phyloP scores from a whole-genome alignment of 30 jellyfish, hydroid and myxozoan species.

The Aurelia coerulea region DNA sequence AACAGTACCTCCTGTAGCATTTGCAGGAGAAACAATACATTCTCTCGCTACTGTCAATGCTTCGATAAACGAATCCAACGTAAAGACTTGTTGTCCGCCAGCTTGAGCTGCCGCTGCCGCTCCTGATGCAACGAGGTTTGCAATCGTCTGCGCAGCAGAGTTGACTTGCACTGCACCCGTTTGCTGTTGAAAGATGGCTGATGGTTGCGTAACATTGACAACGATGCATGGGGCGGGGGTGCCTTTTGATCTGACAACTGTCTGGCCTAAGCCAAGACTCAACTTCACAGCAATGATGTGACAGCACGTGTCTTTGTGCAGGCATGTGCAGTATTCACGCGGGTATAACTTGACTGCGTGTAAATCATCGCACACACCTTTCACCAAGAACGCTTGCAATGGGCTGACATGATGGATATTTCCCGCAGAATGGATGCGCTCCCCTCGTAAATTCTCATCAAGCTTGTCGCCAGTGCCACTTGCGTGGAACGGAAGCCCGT shows the following conservation, averaged over 20 bases:
- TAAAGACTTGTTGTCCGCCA: constrained; percentile 55
- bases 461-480: constrained; percentile 52
- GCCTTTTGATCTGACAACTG: constrained; percentile 60
- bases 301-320: constrained; percentile 80
- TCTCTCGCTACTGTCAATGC: constrained; percentile 68
- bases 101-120: constrained; percentile 39
- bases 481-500: constrained; percentile 73
- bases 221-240: constrained; percentile 59
- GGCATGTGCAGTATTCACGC: constrained; percentile 94
- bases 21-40: constrained; percentile 54
- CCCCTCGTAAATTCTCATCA: constrained; percentile 76
- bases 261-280: constrained; percentile 83
- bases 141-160: constrained; percentile 70
- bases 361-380: constrained; percentile 76
- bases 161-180: constrained; percentile 21
- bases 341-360: constrained; percentile 95
- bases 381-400: constrained; percentile 85
- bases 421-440: constrained; percentile 87
- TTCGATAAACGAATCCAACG: constrained; percentile 65
- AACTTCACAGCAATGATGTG: constrained; percentile 93
- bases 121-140: constrained; percentile 57
- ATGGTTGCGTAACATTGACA: constrained; percentile 46
- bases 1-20: constrained; percentile 11
- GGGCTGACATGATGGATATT: constrained; percentile 80
- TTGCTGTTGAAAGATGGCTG: constrained; percentile 25